Conservation (phyloP, 2,888 invertebrate genomes). For the Netelia virgata region DNA sequence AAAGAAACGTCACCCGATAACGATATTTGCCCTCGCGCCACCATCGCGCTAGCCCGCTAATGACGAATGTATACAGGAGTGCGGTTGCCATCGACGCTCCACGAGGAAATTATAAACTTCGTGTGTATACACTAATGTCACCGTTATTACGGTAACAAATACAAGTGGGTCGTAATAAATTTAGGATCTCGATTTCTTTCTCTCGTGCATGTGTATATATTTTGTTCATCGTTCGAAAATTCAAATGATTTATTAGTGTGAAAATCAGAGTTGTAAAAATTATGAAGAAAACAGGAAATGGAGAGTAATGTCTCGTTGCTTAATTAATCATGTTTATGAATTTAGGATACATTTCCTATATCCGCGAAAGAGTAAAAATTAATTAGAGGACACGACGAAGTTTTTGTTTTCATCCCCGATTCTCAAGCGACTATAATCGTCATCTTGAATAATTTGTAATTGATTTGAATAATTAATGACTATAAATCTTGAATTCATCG, state of each 20-base stretch:
- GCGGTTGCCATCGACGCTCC: constrained; percentile 45
- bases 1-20: constrained; percentile 71
- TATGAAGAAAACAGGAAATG: not conserved
- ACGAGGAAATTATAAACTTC: constrained; percentile 62
- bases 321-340: too few relatives aligned
- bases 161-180: constrained; percentile 60
- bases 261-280: too few relatives aligned
- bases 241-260: not conserved
- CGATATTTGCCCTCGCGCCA: constrained; percentile 70
- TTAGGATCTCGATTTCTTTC: constrained; percentile 45
- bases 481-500: not conserved
- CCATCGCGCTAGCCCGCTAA: constrained; percentile 65
- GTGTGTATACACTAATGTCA: constrained; percentile 59
- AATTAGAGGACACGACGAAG: too few relatives aligned
- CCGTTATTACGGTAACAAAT: constrained; percentile 66
- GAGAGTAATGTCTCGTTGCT: too few relatives aligned
- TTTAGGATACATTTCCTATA: too few relatives aligned
- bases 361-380: too few relatives aligned
- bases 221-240: not conserved
- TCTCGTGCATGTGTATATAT: not conserved
- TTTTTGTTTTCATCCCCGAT: too few relatives aligned
- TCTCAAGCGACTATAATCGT: too few relatives aligned
- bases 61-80: constrained; percentile 67
- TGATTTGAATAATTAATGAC: not conserved
- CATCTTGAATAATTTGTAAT: too few relatives aligned